These are phyloP conservation scores for Hyperopisus bebe DNA, from an alignment of 2,113 vertebrate species.

Conservation along the genomic window DNA sequence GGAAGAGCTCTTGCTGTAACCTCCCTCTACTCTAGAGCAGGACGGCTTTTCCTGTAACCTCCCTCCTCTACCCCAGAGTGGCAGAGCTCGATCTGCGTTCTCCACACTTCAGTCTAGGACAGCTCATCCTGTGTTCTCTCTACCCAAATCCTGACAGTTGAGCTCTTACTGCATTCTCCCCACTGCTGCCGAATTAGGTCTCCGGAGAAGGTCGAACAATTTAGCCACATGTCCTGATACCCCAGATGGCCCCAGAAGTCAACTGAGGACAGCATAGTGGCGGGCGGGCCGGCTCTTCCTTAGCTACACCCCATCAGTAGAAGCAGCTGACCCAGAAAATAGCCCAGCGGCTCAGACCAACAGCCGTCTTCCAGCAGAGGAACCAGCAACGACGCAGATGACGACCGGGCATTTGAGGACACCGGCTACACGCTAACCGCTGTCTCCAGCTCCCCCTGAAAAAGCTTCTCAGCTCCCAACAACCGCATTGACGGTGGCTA, in stretches of 20 bases:
- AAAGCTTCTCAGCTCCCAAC: neutral
- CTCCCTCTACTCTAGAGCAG: neutral
- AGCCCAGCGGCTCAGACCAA: neutral
- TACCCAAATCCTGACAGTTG: neutral
- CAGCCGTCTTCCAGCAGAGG: neutral
- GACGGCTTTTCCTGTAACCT: neutral
- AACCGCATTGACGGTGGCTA: neutral
- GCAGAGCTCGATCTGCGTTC: neutral
- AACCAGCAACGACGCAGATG: neutral
- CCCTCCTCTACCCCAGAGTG: neutral
- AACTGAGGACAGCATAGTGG: neutral
- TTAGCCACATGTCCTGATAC: neutral
- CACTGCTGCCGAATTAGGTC: neutral
- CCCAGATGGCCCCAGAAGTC: neutral
- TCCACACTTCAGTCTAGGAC: neutral
- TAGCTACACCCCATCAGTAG: neutral
- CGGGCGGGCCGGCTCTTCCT: neutral
- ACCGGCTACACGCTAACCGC: neutral
- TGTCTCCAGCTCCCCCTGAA: neutral
- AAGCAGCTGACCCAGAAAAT: neutral
- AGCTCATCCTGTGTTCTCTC: neutral
- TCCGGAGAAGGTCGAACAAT: neutral
- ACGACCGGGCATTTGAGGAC: neutral
- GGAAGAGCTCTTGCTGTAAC: neutral
- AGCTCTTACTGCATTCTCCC: neutral